phyloP scores from a whole-genome alignment of 2,113 vertebrate genomes.

The Platysternon megacephalum region DNA sequence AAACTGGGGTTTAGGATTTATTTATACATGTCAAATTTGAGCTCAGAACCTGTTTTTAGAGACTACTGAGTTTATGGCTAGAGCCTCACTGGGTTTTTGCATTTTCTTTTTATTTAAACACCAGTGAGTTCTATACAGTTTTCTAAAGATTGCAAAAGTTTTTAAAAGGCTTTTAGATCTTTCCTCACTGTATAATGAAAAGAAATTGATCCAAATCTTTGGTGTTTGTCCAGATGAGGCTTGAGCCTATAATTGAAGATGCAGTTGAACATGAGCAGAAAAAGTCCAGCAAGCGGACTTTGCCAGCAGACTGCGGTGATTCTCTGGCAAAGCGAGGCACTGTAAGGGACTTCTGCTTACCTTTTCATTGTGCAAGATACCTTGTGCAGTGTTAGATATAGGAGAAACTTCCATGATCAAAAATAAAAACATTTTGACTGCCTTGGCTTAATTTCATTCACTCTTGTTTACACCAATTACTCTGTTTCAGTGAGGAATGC shows the following conservation, averaged over 20 bases:
- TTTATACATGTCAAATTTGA: not conserved
- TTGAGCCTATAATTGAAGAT: slow-evolving; percentile 99
- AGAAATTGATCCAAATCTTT: slow-evolving; percentile 89
- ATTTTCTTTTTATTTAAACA: slow-evolving; percentile 61
- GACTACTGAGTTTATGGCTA: slow-evolving; percentile 34
- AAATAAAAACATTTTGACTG: slow-evolving; percentile 68
- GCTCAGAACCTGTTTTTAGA: not conserved
- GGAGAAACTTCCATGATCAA: slow-evolving; percentile 75
- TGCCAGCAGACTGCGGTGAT: slow-evolving; percentile 99
- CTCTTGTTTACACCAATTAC: slow-evolving; percentile 70
- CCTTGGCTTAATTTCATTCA: slow-evolving; percentile 72
- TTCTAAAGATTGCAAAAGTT: slow-evolving; percentile 59
- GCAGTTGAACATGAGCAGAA: slow-evolving; percentile 98
- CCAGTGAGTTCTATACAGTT: slow-evolving; percentile 58
- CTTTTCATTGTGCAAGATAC: slow-evolving; percentile 84
- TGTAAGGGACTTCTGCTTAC: slow-evolving; percentile 90
- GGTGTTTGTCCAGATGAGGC: slow-evolving; percentile 93
- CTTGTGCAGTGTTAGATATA: slow-evolving; percentile 88
- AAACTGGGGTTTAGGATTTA: not conserved
- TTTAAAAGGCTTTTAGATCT: slow-evolving; percentile 78
- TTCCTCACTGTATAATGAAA: slow-evolving; percentile 84
- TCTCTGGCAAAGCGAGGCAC: slow-evolving; percentile 99
- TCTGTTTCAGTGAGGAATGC: slow-evolving; percentile 80
- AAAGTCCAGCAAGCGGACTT: slow-evolving; percentile 99
- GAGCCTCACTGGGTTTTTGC: slow-evolving; percentile 62